Conservation (phyloP, 2,797 vertebrate genomes). For the Leptodactylus fallax region DNA sequence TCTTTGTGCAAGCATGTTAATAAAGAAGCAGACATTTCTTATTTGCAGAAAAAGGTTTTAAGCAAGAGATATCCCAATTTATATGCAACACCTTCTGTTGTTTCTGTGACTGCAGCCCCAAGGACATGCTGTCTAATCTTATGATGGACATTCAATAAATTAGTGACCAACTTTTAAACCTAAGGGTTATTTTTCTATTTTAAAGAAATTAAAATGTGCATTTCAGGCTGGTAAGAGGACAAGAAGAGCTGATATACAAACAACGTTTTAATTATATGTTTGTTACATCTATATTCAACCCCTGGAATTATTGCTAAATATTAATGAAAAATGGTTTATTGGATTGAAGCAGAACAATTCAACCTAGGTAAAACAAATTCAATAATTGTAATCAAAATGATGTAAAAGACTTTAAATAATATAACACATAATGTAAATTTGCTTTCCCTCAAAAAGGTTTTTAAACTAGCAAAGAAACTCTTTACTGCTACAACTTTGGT, state of each 20-base stretch:
- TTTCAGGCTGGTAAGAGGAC: slow-evolving; percentile 13
- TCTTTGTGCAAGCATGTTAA: slow-evolving; percentile 40
- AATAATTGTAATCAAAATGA: not conserved
- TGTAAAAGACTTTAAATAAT: not conserved
- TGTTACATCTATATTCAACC: not conserved
- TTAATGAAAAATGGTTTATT: not conserved
- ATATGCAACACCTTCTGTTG: slow-evolving; percentile 62
- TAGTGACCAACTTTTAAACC: slow-evolving; percentile 50
- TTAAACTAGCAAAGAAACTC: not conserved
- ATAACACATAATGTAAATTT: not conserved
- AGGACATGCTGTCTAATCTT: slow-evolving; percentile 60
- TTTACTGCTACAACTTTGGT: not conserved
- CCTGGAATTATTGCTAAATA: not conserved
- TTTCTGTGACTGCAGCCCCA: slow-evolving; percentile 49
- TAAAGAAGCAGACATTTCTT: slow-evolving; percentile 47
- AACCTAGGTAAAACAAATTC: not conserved
- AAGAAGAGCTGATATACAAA: slow-evolving; percentile 23
- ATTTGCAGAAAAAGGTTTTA: slow-evolving; percentile 53
- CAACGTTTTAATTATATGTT: not conserved
- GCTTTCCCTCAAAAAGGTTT: not conserved
- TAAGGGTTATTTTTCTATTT: slow-evolving; percentile 27
- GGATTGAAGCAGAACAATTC: not conserved
- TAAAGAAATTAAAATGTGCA: slow-evolving; percentile 27
- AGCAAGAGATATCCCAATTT: slow-evolving; percentile 55
- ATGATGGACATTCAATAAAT: slow-evolving; percentile 62